Evolutionary conservation across 2,113 vertebrate genomes (phyloP), one percentile per base, ranked within the genome.

Genomic region (Gobio gobio): DNA sequence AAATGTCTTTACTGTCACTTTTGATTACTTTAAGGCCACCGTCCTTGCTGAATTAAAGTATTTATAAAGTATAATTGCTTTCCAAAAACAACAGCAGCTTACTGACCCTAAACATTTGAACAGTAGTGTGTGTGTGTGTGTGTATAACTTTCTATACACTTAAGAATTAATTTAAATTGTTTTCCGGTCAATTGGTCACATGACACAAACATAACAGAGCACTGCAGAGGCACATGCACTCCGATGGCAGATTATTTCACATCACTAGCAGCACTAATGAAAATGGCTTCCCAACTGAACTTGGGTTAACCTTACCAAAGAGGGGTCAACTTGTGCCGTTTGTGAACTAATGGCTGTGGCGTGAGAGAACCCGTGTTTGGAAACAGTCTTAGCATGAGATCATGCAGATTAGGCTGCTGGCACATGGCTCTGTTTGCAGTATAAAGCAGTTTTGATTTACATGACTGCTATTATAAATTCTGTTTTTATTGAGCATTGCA

Each of bases 331-430:
- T 66, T 51, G 26, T 14, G 45, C 49, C 56, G 22, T 82, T 33
- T 76, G 78, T 82, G 47, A 26, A 80, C 12, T 63, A 58, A 64
- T 77, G 83, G 20, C 54, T 26, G 24, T 76, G 36, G 58, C 26
- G 18, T 76, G 59, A 86, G 85, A 77, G 13, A 45, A 40, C 64
- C 5, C 2, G 56, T 73, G 85, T 58, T 51, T 47, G 40, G 33
- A 70, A 83, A 70, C 81, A 40, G 26, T 70, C 33, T 82, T 49
- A 10, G 16, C 68, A 73, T 61, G 70, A 83, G 70, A 43, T 83
- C 72, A 74, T 74, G 36, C 18, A 40, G 40, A 40, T 83, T 68
- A 68, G 79, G 29, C 79, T 70, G 45, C 63, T 54, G 63, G 47
- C 61, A 29, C 26, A 70, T 10, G 22, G 47, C 79, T 54, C 20